phyloP scores from a whole-genome alignment of 2,797 vertebrate genomes.

The Selene dorsalis region DNA sequence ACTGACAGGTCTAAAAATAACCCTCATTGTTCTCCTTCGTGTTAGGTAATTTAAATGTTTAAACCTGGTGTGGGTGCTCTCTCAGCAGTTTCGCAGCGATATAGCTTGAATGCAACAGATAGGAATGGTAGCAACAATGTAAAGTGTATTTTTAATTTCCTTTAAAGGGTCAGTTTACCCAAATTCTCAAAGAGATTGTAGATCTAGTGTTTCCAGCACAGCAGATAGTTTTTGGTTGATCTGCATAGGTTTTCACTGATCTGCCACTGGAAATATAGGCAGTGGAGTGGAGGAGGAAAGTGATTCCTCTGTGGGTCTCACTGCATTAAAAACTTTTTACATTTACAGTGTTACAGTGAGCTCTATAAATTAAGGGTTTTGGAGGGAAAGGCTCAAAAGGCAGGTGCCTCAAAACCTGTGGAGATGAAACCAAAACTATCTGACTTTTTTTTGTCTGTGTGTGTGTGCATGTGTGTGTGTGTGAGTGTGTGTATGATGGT shows the following conservation, averaged over 20 bases:
- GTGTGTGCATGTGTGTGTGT: too few species aligned
- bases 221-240: neutral
- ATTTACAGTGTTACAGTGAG: neutral
- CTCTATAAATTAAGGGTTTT: neutral
- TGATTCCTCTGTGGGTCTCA: neutral
- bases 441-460: neutral
- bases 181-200: neutral
- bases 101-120: neutral
- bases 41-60: neutral
- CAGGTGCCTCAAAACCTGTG: neutral
- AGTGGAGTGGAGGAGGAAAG: neutral
- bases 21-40: neutral
- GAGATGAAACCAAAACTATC: constrained; percentile 1
- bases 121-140: constrained; percentile 4
- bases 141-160: neutral
- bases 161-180: constrained; percentile 6
- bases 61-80: neutral
- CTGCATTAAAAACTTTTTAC: neutral
- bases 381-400: neutral
- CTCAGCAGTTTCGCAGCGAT: neutral
- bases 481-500: too few species aligned
- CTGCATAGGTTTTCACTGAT: neutral
- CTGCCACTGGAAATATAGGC: neutral
- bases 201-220: neutral
- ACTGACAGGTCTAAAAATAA: constrained; percentile 4